Percentiles rank a stretch among this genome's conserved stretches.
Evolutionary conservation across 1,140 invertebrate genomes (phyloP).

Genomic region (Drosophila micromelanica): DNA sequence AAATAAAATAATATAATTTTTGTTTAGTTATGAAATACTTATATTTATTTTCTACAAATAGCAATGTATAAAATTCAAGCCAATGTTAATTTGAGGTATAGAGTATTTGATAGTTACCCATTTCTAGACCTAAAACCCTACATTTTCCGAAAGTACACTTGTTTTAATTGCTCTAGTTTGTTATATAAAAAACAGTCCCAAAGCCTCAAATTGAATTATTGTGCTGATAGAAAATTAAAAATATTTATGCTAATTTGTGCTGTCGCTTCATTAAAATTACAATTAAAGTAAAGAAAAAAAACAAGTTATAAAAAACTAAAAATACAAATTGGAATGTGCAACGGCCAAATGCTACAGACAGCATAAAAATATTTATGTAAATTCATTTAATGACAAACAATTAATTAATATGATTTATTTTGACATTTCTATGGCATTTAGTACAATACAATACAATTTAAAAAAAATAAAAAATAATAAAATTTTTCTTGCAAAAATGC

Average conservation of each 20-base stretch:
- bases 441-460: constrained; percentile 66
- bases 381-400: constrained; percentile 81
- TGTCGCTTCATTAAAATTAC: constrained; percentile 71
- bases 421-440: constrained; percentile 68
- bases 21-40: no score
- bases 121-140: neutral
- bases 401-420: constrained; percentile 80
- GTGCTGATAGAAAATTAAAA: constrained; percentile 53
- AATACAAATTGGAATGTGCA: constrained; percentile 16
- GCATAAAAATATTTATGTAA: constrained; percentile 75
- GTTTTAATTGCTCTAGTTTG: constrained; percentile 11
- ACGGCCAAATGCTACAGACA: constrained; percentile 39
- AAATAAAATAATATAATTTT: no score
- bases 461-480: constrained; percentile 44
- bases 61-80: no score
- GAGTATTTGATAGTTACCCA: constrained; percentile 2
- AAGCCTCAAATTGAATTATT: constrained; percentile 41
- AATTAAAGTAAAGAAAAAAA: constrained; percentile 43
- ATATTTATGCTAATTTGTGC: constrained; percentile 74
- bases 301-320: constrained; percentile 8
- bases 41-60: no score
- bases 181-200: neutral
- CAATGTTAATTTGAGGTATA: neutral
- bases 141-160: no score
- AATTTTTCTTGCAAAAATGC: neutral